Percentiles rank a stretch among this genome's conserved stretches.
Evolutionary conservation across 2,113 vertebrate genomes (phyloP).

Genomic region (Chamaetylas fuelleborni): DNA sequence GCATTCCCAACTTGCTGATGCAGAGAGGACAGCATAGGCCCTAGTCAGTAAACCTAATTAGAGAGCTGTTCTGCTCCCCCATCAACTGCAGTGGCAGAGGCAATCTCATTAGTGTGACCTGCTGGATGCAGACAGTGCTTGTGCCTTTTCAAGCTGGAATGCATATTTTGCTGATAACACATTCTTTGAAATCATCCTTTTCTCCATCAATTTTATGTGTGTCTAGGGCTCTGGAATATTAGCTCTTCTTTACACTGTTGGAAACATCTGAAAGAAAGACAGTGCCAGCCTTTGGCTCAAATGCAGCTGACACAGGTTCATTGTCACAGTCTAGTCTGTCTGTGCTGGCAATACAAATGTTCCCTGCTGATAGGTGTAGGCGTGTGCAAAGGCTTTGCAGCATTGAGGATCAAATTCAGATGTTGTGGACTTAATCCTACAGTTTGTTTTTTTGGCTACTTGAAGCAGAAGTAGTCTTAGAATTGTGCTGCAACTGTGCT

Average conservation of each 20-base stretch:
- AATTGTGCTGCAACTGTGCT: rapidly evolving
- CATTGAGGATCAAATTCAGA: neutral
- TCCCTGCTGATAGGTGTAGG: neutral
- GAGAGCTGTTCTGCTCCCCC: neutral
- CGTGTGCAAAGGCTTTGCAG: neutral
- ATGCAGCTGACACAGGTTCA: neutral
- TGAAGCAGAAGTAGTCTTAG: neutral
- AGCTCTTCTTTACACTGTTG: neutral
- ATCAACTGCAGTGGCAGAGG: neutral
- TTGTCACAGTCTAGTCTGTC: neutral
- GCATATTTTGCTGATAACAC: neutral
- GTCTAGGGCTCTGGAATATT: constrained; percentile 5
- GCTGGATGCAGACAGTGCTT: neutral
- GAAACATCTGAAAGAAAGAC: neutral
- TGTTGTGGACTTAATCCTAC: neutral
- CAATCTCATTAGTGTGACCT: constrained; percentile 29
- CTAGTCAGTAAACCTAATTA: constrained; percentile 1
- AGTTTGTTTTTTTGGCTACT: neutral
- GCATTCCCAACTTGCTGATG: neutral
- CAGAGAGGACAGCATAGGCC: neutral
- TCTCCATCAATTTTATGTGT: constrained; percentile 19
- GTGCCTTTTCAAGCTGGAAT: neutral
- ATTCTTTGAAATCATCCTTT: neutral
- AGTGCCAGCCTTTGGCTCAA: neutral
- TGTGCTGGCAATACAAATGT: neutral